phyloP scores from a whole-genome alignment of 2,888 invertebrate species.

The Agrilus mali region DNA sequence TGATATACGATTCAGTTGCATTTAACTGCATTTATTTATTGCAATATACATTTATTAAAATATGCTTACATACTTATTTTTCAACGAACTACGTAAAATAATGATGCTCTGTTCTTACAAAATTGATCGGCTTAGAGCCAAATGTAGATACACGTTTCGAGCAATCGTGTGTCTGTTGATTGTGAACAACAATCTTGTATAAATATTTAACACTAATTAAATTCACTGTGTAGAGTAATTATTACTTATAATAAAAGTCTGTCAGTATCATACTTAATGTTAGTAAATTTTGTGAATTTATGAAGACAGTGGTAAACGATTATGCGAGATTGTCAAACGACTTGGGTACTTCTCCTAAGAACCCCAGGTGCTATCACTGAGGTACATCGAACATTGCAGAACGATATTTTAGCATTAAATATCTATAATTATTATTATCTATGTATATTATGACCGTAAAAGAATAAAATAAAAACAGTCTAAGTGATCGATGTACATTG shows the following conservation, averaged over 20 bases:
- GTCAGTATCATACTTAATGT: too few relatives aligned
- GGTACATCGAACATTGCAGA: neutral
- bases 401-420: too few relatives aligned
- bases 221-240: too few relatives aligned
- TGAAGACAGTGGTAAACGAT: too few relatives aligned
- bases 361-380: conserved; percentile 1
- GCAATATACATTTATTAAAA: too few relatives aligned
- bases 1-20: too few relatives aligned
- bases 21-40: too few relatives aligned
- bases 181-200: conserved; percentile 18
- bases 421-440: too few relatives aligned
- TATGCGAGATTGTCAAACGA: too few relatives aligned
- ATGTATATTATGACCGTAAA: too few relatives aligned
- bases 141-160: conserved; percentile 33
- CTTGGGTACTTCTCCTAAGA: conserved; percentile 1
- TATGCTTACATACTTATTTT: conserved; percentile 4
- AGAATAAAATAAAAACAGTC: neutral
- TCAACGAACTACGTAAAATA: conserved; percentile 3
- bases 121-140: conserved; percentile 29
- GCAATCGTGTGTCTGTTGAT: conserved; percentile 35
- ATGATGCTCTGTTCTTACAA: conserved; percentile 30
- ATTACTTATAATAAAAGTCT: too few relatives aligned
- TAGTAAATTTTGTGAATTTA: too few relatives aligned
- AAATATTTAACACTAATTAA: conserved; percentile 6
- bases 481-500: conserved; percentile 2